These are phyloP conservation scores for Sinocyclocheilus anophthalmus DNA, from an alignment of 2,113 vertebrate genomes.

Conservation along the genomic window DNA sequence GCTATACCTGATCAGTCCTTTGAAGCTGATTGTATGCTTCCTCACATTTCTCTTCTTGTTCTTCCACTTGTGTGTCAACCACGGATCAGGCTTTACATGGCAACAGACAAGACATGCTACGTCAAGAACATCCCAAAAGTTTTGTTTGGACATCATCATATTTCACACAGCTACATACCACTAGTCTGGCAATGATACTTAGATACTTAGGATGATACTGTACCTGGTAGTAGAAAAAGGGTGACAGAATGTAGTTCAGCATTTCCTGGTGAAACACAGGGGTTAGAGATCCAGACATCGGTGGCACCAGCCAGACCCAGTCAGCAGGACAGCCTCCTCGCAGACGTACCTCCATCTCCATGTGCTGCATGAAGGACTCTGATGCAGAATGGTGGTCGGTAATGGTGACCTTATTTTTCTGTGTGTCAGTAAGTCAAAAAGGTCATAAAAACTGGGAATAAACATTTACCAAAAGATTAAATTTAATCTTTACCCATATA, in stretches of 20 bases:
- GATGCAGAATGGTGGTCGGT: slow-evolving; percentile 85
- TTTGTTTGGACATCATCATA: background rate
- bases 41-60: slow-evolving; percentile 71
- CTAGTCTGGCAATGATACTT: background rate
- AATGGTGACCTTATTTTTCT: slow-evolving; percentile 87
- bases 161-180: background rate
- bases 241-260: slow-evolving; percentile 84
- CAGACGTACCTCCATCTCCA: slow-evolving; percentile 80
- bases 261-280: slow-evolving; percentile 87
- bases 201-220: slow-evolving; percentile 44
- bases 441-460: background rate
- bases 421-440: slow-evolving; percentile 24
- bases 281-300: slow-evolving; percentile 83
- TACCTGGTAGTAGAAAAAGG: slow-evolving; percentile 88
- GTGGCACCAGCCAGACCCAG: slow-evolving; percentile 87
- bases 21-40: slow-evolving; percentile 73
- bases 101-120: background rate
- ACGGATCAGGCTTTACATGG: slow-evolving; percentile 77
- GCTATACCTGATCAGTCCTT: slow-evolving; percentile 76
- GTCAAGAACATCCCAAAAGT: background rate
- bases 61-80: slow-evolving; percentile 82
- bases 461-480: background rate
- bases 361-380: slow-evolving; percentile 85
- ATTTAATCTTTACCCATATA: background rate
- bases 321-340: slow-evolving; percentile 85